These are phyloP conservation scores for Sciurus carolinensis DNA, from an alignment of 2,797 vertebrate species.

Conservation along the genomic window DNA sequence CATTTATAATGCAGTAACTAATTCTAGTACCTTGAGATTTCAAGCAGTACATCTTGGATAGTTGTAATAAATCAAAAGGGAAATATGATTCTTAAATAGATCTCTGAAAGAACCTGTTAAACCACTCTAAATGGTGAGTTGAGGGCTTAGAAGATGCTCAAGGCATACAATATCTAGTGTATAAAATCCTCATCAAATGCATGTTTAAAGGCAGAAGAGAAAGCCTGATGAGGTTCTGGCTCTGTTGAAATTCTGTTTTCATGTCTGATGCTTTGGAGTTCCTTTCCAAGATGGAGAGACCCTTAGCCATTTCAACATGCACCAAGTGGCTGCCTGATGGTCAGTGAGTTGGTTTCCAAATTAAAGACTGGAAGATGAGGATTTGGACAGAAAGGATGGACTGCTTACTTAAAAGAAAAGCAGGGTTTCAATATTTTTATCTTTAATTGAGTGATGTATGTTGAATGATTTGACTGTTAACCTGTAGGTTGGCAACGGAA, in stretches of 20 bases:
- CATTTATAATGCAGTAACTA: slow-evolving; percentile 36
- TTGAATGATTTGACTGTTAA: background rate
- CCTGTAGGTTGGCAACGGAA: background rate
- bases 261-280: background rate
- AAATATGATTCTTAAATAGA: slow-evolving; percentile 40
- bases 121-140: background rate
- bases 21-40: slow-evolving; percentile 44
- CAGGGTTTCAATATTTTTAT: background rate
- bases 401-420: slow-evolving; percentile 33
- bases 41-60: background rate
- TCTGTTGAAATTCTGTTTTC: slow-evolving; percentile 44
- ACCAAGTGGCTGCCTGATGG: background rate
- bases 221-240: background rate
- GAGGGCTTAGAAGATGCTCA: background rate
- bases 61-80: slow-evolving; percentile 21
- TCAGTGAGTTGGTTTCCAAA: background rate
- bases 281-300: background rate
- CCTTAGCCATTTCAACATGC: background rate
- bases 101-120: slow-evolving; percentile 4
- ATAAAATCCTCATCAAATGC: slow-evolving; percentile 12
- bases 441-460: background rate
- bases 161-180: background rate
- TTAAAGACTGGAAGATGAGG: slow-evolving; percentile 38
- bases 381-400: background rate
- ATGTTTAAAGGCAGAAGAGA: background rate